Base-by-base conservation (phyloP, 1,140 invertebrate species). In the Ceratina japonica region DNA sequence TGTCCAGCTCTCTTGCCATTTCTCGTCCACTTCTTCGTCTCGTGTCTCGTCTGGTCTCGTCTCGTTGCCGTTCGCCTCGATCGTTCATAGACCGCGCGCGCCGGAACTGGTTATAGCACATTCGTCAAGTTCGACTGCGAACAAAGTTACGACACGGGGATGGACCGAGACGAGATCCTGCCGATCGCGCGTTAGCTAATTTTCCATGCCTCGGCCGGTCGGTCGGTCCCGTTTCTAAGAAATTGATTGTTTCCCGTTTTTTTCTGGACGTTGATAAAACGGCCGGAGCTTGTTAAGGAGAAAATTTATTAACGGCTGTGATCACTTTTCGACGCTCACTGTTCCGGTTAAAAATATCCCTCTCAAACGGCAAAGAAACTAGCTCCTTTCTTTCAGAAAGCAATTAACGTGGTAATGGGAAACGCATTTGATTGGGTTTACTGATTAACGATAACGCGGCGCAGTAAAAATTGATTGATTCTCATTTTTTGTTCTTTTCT, bases 11-110 rank as follows among this genome's bases (percentile, higher is more conserved):
- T 69, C 74, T 81, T 86, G 62, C 69, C 75, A 69, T 78, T 58
- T 52, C 64, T 56, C 75, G 2, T 62, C 51, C 81, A 83, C 66
- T 86, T 80, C 82, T 75, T 86, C 72, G 72, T 89, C 58, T n/a
- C n/a, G n/a, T n/a, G n/a, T n/a, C n/a, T n/a, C n/a, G n/a, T n/a
- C n/a, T n/a, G n/a, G n/a, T n/a, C n/a, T 15, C 80, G 75, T 79
- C 65, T 75, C 62, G 44, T 31, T 31, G 4, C 27, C 27, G 27
- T 31, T 31, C 27, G 27, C 27, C 56, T 37, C 54, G 62, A 22
- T 24, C 61, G 64, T 52, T 75, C 71, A 49, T 73, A 71, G 52
- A 27, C 27, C 62, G 69, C 8, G n/a, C n/a, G 15, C 24, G 20
- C 62, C 75, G 27, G 24, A 75, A 79, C 66, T 78, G 70, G 74